A percentile compares a stretch with the other conserved stretches of the same genome.
Evolutionary conservation across 2,888 invertebrate species (phyloP).

Genomic region (Yponomeuta plumbellus): DNA sequence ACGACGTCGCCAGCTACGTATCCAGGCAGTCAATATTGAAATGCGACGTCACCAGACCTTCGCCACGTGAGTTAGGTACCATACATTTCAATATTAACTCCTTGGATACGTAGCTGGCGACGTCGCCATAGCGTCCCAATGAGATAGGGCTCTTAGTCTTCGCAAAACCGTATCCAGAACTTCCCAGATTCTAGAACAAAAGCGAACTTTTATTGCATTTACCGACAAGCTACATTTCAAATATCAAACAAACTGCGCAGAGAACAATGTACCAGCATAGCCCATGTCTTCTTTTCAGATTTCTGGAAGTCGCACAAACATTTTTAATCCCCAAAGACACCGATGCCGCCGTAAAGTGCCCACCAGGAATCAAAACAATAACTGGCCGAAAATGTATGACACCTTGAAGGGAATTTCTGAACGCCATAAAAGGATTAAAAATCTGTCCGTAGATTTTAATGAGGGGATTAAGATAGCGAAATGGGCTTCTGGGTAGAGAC

Average conservation of each 20-base stretch:
- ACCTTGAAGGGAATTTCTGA: background rate
- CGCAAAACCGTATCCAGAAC: background rate
- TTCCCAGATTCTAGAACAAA: background rate
- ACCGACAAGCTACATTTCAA: background rate
- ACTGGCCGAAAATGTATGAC: background rate
- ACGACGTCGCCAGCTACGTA: no score
- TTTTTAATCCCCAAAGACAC: slow-evolving; percentile 1
- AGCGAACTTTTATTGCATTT: background rate
- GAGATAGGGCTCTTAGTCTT: no score
- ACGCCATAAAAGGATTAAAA: background rate
- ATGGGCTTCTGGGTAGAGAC: slow-evolving; percentile 4
- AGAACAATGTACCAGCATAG: background rate
- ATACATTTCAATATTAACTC: no score
- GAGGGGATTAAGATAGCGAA: slow-evolving; percentile 4
- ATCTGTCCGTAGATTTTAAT: slow-evolving; percentile 7
- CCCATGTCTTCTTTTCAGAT: background rate
- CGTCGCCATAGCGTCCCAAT: no score
- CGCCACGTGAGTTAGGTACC: no score
- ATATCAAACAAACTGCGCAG: background rate
- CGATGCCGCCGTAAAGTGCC: background rate
- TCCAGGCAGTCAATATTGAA: no score
- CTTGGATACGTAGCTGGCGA: no score
- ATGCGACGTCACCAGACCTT: no score
- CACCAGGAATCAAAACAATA: background rate
- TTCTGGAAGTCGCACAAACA: background rate